Conservation (phyloP, 2,113 vertebrate species). For the Muscicapa adusta region DNA sequence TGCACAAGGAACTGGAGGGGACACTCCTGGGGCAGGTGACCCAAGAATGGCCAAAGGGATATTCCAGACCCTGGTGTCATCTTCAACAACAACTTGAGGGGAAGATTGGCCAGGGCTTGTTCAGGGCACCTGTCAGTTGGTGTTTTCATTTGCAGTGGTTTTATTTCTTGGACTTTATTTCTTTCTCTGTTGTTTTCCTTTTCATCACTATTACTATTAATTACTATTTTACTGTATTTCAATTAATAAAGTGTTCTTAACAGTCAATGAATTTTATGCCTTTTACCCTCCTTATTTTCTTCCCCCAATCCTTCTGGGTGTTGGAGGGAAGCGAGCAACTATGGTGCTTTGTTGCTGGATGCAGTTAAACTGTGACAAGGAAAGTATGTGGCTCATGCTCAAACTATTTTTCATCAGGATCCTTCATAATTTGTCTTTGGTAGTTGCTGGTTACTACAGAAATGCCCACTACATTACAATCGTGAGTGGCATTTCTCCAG, state of each 20-base stretch:
- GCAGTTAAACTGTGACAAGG: background rate
- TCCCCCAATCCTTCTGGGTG: background rate
- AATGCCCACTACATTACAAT: background rate
- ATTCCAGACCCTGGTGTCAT: background rate
- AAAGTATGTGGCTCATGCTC: background rate
- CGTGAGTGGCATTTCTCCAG: background rate
- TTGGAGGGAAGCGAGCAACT: background rate
- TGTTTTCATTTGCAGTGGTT: background rate
- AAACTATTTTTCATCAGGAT: background rate
- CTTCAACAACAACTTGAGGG: background rate
- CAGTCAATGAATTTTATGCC: background rate
- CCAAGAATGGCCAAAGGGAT: background rate
- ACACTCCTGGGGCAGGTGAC: background rate
- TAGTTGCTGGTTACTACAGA: background rate
- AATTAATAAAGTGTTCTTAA: background rate
- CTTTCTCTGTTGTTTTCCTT: background rate
- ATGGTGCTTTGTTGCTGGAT: background rate
- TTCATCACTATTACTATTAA: rapidly evolving
- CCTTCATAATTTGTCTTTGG: background rate
- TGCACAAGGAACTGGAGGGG: background rate
- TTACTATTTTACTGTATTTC: background rate
- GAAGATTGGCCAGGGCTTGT: background rate
- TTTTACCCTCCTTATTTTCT: background rate
- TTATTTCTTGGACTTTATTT: background rate
- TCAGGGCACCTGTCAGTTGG: background rate